phyloP scores from a whole-genome alignment of 1,140 invertebrate species.

The Drosophila repleta region DNA sequence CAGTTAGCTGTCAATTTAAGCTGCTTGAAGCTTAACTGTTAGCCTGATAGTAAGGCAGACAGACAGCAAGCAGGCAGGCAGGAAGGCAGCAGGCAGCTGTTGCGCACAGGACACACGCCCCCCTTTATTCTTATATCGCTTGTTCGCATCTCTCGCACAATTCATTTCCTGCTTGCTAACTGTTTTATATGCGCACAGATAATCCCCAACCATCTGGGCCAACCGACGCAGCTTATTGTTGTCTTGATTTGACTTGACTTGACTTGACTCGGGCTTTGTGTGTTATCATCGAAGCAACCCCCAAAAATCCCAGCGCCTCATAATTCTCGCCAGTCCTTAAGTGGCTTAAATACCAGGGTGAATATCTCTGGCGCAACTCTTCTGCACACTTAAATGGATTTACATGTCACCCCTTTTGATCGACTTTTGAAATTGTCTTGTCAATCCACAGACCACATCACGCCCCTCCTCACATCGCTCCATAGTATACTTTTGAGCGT shows the following conservation, averaged over 20 bases:
- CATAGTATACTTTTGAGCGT: constrained; percentile 56
- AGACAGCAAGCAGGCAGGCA: background rate
- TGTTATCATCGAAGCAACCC: constrained; percentile 6
- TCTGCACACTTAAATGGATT: constrained; percentile 52
- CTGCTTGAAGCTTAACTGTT: constrained; percentile 25
- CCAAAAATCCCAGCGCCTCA: constrained; percentile 22
- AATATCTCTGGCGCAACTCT: constrained; percentile 40
- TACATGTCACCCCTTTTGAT: constrained; percentile 45
- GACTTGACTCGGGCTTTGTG: constrained; percentile 25
- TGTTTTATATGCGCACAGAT: constrained; percentile 51
- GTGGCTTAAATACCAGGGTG: constrained; percentile 34
- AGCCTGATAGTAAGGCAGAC: background rate
- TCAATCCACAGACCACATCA: constrained; percentile 18
- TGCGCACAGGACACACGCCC: constrained; percentile 6
- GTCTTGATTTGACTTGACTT: constrained; percentile 15
- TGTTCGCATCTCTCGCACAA: constrained; percentile 40
- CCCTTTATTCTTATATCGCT: constrained; percentile 16
- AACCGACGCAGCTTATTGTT: constrained; percentile 41
- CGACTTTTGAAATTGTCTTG: constrained; percentile 62
- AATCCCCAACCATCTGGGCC: constrained; percentile 39
- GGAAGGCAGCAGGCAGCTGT: constrained; percentile 6
- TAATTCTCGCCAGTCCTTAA: constrained; percentile 43
- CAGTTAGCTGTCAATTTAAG: constrained; percentile 27
- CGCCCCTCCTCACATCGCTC: background rate
- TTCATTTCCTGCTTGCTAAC: constrained; percentile 46